These are phyloP conservation scores for Acinonyx jubatus DNA, from an alignment of 2,113 vertebrate species.

Conservation along the genomic window DNA sequence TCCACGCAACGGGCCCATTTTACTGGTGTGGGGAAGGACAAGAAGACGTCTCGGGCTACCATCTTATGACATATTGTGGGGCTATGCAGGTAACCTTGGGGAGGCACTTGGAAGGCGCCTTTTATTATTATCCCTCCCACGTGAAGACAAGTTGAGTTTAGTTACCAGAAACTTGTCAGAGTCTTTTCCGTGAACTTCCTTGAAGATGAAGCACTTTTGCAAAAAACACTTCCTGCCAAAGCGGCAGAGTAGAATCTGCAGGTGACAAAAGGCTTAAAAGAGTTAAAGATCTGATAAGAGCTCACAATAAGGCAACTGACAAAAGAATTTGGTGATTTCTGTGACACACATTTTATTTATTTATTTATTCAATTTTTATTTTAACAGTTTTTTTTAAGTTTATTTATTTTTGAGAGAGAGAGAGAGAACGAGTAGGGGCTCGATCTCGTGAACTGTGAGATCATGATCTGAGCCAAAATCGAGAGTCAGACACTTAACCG, in stretches of 20 bases:
- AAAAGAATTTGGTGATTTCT: background rate
- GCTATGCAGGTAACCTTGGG: too few relatives aligned
- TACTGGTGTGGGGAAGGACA: background rate
- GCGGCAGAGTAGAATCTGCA: background rate
- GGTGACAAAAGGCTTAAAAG: background rate
- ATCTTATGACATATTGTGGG: background rate
- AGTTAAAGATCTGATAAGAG: background rate
- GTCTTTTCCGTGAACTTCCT: background rate
- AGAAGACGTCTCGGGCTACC: background rate
- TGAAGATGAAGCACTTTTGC: background rate
- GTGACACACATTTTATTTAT: background rate
- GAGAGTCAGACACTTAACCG: too few relatives aligned
- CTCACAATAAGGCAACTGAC: background rate
- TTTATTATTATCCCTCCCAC: background rate
- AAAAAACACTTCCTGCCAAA: background rate
- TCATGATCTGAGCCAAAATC: too few relatives aligned
- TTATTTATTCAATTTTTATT: too few relatives aligned
- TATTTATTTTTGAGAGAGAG: too few relatives aligned
- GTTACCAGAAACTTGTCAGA: background rate
- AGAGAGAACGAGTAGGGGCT: too few relatives aligned
- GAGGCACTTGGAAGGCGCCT: background rate
- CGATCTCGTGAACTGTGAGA: too few relatives aligned
- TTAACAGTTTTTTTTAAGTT: too few relatives aligned
- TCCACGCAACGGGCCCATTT: background rate
- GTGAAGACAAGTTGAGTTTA: background rate